Evolutionary conservation across 2,888 invertebrate genomes (phyloP), one percentile per base, ranked within the genome.

Genomic region (Resseliella maxima): DNA sequence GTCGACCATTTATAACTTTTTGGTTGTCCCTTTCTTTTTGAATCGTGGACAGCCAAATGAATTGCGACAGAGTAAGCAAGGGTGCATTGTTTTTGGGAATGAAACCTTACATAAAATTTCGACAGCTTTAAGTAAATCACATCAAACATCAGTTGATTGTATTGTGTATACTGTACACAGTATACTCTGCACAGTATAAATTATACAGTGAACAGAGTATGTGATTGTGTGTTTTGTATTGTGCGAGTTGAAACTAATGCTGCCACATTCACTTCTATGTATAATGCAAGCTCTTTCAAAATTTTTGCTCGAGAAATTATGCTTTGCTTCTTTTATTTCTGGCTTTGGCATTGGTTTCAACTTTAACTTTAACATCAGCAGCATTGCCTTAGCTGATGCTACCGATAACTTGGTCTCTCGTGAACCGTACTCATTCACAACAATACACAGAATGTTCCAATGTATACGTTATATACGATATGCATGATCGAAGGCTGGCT

Each of bases 1-100:
- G 72, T 72, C 72, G 72, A 72, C 31, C 72, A 72, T 72, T 72
- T 72, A 72, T 72, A 72, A 72, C 72, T 72, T 72, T 72, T 72
- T 15, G 72, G 31, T n/a, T 59, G 31, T 72, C 72, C 72, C n/a
- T 72, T 59, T 59, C 24, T 1, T 1, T 6, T 59, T 72, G 41
- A 41, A 5, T 8, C 41, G 12, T 41, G 41, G 46, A 18, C 15
- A 50, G 46, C 46, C n/a, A n/a, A n/a, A 50, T 15, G 46, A 50
- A 18, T 2, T 18, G 46, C 8, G 46, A 50, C 2, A 15, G 46
- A 50, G 18, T 15, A 18, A 50, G 46, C 18, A 18, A 24, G 72
- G 31, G 72, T 72, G 35, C 35, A 72, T 72, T 72, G 72, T 72
- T 72, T 72, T 72, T 31, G 72, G 31, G 31, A 72, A 72, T 72